Percentiles rank a stretch among this genome's conserved stretches.
These are phyloP conservation scores for Luidia sarsii DNA, from an alignment of 53 echinoderm and acorn worm genomes.

Conservation along the genomic window DNA sequence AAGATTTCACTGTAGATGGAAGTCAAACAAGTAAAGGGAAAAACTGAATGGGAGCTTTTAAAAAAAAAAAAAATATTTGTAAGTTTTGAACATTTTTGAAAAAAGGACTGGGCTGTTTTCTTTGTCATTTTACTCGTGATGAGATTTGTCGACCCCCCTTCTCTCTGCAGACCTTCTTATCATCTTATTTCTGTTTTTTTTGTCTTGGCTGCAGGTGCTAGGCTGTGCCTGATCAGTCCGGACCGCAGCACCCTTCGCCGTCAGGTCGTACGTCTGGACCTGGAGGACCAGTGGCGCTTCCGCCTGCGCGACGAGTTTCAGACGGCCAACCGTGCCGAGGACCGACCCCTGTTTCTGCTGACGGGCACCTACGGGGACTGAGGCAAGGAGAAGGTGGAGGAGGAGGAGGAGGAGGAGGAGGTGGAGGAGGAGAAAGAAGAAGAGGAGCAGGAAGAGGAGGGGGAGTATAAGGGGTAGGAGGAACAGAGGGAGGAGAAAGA, in stretches of 20 bases:
- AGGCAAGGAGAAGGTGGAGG: too few relatives aligned
- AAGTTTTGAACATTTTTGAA: not conserved
- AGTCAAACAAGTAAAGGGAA: too few relatives aligned
- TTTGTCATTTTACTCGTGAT: not conserved
- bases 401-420: too few relatives aligned
- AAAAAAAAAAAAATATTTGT: not conserved
- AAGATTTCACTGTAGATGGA: too few relatives aligned
- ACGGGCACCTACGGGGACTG: conserved; percentile 78
- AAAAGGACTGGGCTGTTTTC: not conserved
- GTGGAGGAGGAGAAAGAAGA: too few relatives aligned
- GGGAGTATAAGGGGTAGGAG: too few relatives aligned
- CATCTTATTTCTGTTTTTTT: not conserved
- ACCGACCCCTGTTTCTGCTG: conserved; percentile 81
- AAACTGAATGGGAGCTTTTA: too few relatives aligned
- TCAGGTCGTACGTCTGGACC: conserved; percentile 85
- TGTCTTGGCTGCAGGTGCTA: conserved; percentile 65
- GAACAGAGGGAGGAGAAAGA: too few relatives aligned
- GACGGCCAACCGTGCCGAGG: conserved; percentile 82
- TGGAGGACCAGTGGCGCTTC: conserved; percentile 93
- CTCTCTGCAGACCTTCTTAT: too few relatives aligned
- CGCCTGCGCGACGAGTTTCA: conserved; percentile 93
- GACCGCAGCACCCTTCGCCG: conserved; percentile 90
- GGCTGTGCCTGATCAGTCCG: conserved; percentile 80
- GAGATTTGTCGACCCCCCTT: not conserved
- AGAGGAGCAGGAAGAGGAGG: too few relatives aligned